Conservation (phyloP, 2,888 invertebrate species). For the Dryobotodes eremita region DNA sequence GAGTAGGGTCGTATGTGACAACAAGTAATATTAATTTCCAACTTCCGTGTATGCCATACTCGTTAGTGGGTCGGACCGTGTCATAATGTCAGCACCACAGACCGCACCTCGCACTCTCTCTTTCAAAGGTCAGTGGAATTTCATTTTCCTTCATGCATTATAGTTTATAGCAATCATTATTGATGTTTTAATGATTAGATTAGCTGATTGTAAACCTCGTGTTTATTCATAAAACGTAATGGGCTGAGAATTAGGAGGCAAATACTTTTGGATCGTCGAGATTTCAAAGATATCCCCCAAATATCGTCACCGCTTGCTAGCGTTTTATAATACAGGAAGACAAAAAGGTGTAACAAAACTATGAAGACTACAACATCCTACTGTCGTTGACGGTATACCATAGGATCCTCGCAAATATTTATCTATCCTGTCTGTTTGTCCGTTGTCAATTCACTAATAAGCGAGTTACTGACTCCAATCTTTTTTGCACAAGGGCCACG, state of each 20-base stretch:
- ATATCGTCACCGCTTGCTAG: no score
- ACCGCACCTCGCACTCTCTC: constrained; percentile 65
- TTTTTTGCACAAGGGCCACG: not conserved
- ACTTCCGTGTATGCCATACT: constrained; percentile 31
- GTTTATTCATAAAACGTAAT: constrained; percentile 5
- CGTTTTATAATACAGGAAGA: not conserved
- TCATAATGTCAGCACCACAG: constrained; percentile 40
- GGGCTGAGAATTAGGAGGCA: not conserved
- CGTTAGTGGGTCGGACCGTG: constrained; percentile 50
- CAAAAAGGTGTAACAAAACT: not conserved
- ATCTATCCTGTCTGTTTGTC: not conserved
- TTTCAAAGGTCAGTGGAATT: constrained; percentile 59
- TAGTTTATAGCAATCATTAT: not conserved
- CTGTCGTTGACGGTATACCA: not conserved
- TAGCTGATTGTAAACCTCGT: constrained; percentile 1
- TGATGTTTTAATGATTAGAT: constrained; percentile 1
- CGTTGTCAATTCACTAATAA: not conserved
- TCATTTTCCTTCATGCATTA: constrained; percentile 26
- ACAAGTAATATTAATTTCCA: constrained; percentile 1
- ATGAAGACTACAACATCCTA: not conserved
- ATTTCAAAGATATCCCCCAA: not conserved
- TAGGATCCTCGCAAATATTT: constrained; percentile 2
- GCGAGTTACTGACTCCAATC: not conserved
- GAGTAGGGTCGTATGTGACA: not conserved
- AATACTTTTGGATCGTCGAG: not conserved